Percentiles rank a stretch among this genome's conserved stretches.
phyloP scores from a whole-genome alignment of 2,797 vertebrate species.

The Setipinna tenuifilis region DNA sequence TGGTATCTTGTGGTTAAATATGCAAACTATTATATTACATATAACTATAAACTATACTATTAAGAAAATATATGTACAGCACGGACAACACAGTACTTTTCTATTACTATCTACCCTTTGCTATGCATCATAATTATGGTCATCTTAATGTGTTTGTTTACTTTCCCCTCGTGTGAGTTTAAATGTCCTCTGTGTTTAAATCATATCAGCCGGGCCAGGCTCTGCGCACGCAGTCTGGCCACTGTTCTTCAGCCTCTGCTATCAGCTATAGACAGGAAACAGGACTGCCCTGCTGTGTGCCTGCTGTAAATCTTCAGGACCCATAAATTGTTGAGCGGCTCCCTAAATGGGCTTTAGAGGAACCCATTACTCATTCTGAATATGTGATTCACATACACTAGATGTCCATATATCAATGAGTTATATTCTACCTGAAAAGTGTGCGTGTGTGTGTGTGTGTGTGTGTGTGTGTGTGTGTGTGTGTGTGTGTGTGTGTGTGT shows the following conservation, averaged over 20 bases:
- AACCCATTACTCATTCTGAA: conserved; percentile 24
- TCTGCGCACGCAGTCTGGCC: not conserved
- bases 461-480: conserved; percentile 6
- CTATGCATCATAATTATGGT: not conserved
- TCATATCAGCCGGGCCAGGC: not conserved
- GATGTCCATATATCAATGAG: conserved; percentile 13
- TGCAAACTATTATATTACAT: too few relatives aligned
- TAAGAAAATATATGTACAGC: not conserved
- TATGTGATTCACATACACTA: conserved; percentile 8
- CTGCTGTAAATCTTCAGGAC: conserved; percentile 18
- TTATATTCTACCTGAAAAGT: not conserved
- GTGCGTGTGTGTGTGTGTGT: not conserved
- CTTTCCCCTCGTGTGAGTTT: not conserved
- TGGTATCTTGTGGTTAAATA: not conserved
- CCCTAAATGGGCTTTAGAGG: conserved; percentile 16
- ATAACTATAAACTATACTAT: not conserved
- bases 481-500: conserved; percentile 1
- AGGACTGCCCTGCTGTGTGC: not conserved
- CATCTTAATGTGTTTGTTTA: not conserved
- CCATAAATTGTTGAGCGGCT: conserved; percentile 7
- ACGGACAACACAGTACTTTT: not conserved
- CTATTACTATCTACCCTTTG: not conserved
- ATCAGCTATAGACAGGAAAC: conserved; percentile 1
- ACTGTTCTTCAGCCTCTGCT: not conserved
- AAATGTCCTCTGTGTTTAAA: not conserved